These are phyloP conservation scores for Tenthredo mesomela DNA, from an alignment of 2,888 invertebrate species.

Conservation along the genomic window DNA sequence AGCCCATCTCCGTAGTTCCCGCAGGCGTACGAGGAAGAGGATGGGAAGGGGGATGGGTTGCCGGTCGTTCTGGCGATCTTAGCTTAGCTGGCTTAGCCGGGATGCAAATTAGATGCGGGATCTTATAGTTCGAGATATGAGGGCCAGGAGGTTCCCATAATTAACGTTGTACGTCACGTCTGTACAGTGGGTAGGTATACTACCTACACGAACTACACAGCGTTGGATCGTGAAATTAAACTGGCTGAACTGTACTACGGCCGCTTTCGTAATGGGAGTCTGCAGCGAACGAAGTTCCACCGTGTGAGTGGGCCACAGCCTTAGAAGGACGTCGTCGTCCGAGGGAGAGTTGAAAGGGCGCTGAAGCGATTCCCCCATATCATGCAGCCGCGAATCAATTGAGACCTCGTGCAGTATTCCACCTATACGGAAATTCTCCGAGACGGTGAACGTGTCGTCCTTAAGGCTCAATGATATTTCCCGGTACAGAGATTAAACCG, in stretches of 20 bases:
- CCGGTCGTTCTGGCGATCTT: conserved; percentile 73
- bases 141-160: conserved; percentile 59
- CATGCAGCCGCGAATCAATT: conserved; percentile 49
- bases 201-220: not conserved
- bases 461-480: conserved; percentile 40
- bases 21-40: conserved; percentile 40
- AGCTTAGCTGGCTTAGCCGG: conserved; percentile 65
- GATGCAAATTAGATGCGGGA: conserved; percentile 73
- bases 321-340: conserved; percentile 6
- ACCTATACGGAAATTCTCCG: not conserved
- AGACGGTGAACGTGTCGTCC: conserved; percentile 40
- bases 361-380: conserved; percentile 3
- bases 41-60: conserved; percentile 48
- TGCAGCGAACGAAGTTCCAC: conserved; percentile 29
- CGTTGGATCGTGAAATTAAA: conserved; percentile 42
- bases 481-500: conserved; percentile 49
- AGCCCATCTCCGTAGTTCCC: conserved; percentile 58
- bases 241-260: conserved; percentile 56
- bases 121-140: conserved; percentile 65
- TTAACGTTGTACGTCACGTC: conserved; percentile 56
- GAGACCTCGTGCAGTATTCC: conserved; percentile 44
- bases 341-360: conserved; percentile 19
- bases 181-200: not conserved
- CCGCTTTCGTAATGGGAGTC: conserved; percentile 52
- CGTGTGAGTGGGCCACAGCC: not conserved